Evolutionary conservation across 2,797 vertebrate species (phyloP), one percentile per base, ranked within the genome.

Genomic region (Cyclopterus lumpus): DNA sequence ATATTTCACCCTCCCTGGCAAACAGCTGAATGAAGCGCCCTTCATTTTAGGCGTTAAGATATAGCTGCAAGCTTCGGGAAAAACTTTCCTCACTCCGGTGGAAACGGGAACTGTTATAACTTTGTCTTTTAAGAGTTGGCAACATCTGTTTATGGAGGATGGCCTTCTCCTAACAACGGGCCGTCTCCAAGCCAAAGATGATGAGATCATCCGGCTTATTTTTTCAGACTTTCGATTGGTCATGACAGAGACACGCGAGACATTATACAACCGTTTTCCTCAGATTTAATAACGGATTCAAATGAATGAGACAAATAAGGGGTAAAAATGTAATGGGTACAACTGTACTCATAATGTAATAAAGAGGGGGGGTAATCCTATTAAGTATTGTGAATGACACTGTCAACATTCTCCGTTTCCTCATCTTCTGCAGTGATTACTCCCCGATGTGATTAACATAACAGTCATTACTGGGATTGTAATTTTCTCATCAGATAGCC

Each of bases 391-490:
- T 57, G 22, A 58, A 28, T 20, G 3, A 38, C 54, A 42, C 16
- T 48, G 26, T 44, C 36, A 63, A 28, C 28, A 20, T 44, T 34
- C 38, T 16, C 8, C 5, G 6, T 55, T 24, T n/a, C 8, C 4
- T 61, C 36, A 48, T 75, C 44, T 42, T 12, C 15, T 16, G 8
- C 18, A 30, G 32, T 72, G 32, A 59, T 36, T 22, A 24, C 24
- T 11, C 28, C 64, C 40, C 20, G 57, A 67, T n/a, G 20, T 46
- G 40, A 67, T 62, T 20, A 28, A 68, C 18, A 26, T n/a, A 54
- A 48, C 20, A 71, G 3, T 32, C 55, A 69, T 69, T 54, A 59
- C 60, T 34, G 55, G 20, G 24, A 28, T 54, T 44, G 73, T 1
- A 54, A 60, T 60, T 18, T 46, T 42, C 30, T 55, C 46, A n/a